These are phyloP conservation scores for Momotus momota DNA, from an alignment of 2,797 vertebrate species.

Conservation along the genomic window DNA sequence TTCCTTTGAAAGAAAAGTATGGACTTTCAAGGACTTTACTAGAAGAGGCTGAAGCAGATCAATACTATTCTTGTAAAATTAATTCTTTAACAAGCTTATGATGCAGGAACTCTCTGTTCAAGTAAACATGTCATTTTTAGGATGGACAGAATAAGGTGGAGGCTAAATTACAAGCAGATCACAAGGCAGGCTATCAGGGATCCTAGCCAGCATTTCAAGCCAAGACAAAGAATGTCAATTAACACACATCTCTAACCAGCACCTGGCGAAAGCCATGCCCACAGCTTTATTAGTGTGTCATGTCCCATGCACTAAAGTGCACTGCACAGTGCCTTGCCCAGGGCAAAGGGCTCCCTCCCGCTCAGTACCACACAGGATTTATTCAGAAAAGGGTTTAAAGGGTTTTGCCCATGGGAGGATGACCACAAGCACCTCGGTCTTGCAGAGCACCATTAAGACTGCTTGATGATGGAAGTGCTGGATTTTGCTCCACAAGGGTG, in stretches of 20 bases:
- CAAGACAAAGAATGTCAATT: background rate
- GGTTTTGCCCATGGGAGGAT: background rate
- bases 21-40: background rate
- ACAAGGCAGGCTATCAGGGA: background rate
- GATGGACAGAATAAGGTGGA: background rate
- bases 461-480: background rate
- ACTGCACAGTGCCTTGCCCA: background rate
- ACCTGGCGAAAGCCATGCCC: background rate
- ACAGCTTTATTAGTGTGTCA: background rate
- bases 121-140: background rate
- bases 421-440: background rate
- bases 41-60: background rate
- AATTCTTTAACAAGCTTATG: background rate
- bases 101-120: background rate
- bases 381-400: background rate
- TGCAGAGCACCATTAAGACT: background rate
- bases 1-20: background rate
- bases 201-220: background rate
- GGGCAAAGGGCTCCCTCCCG: background rate
- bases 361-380: background rate
- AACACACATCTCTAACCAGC: background rate
- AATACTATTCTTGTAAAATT: background rate
- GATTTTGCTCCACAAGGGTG: background rate
- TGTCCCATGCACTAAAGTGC: background rate
- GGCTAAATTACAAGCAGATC: background rate